Percentiles rank a stretch among this genome's conserved stretches.
These are phyloP conservation scores for Tachysurus fulvidraco DNA, from an alignment of 2,113 vertebrate genomes.

Conservation along the genomic window DNA sequence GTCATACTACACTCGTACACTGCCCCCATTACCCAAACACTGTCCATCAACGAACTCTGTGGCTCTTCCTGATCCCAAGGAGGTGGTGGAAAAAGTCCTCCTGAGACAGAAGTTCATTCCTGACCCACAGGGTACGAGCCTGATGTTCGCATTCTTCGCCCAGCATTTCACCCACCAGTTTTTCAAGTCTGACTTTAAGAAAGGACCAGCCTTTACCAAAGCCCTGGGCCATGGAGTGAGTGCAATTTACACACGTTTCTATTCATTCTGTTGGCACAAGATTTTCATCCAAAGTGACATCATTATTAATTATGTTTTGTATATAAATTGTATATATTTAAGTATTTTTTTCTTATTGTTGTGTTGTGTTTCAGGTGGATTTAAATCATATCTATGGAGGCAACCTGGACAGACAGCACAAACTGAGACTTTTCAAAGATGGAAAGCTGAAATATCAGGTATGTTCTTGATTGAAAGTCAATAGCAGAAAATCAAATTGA, in stretches of 20 bases:
- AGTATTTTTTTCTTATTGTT: background rate
- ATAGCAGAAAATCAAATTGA: background rate
- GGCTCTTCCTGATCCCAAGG: slow-evolving; percentile 83
- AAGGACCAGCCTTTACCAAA: slow-evolving; percentile 86
- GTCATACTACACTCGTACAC: slow-evolving; percentile 90
- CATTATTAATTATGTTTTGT: background rate
- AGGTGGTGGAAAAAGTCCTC: slow-evolving; percentile 87
- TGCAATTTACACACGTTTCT: background rate
- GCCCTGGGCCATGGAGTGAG: slow-evolving; percentile 88
- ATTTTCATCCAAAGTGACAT: background rate
- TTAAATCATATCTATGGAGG: slow-evolving; percentile 90
- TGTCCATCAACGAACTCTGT: slow-evolving; percentile 91
- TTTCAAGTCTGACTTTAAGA: slow-evolving; percentile 90
- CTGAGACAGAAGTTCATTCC: slow-evolving; percentile 87
- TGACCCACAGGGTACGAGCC: slow-evolving; percentile 88
- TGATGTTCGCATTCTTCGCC: slow-evolving; percentile 98
- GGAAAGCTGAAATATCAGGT: slow-evolving; percentile 92
- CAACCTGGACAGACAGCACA: slow-evolving; percentile 85
- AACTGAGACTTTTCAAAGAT: slow-evolving; percentile 86
- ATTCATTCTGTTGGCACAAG: background rate
- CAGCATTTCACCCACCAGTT: slow-evolving; percentile 98
- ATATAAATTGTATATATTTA: background rate
- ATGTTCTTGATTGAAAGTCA: background rate
- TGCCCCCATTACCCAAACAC: slow-evolving; percentile 85
- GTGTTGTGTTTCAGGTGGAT: slow-evolving; percentile 81